Base-by-base conservation (phyloP, 2,888 invertebrate species). In the Pyrrhosoma nymphula region DNA sequence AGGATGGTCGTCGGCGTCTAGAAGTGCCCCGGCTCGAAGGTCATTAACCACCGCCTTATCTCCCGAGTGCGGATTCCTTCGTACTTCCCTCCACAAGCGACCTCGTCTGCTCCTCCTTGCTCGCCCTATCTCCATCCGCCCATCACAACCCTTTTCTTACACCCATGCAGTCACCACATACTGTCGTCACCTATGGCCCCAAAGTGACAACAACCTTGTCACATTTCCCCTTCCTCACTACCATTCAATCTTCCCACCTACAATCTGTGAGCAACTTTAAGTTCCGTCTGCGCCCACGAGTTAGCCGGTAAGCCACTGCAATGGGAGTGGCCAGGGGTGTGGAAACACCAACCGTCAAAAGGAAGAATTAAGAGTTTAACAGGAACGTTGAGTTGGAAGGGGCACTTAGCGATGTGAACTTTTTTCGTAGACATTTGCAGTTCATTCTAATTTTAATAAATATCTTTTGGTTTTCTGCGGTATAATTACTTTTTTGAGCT, bases 41-140 rank as follows among this genome's bases (percentile, higher is more conserved):
- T 69, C 93, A 93, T 93, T 93, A 93, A 93, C 63, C 93, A 93
- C 93, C 18, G n/a, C 69, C 63, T 69, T 93, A 93, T 93, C 93
- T 93, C 35, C 60, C 30, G 75, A 75, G 93, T 47, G 63, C 63
- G 91, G 23, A 91, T 91, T 63, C 93, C 39, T 47, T 16, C 55
- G 60, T 63, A 47, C 69, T 93, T 93, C 69, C 69, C 23, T 93
- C 63, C 93, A 8, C 39, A 4, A 35, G 39, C 14, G 47, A 82
- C 93, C 93, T 20, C 23, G 23, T 35, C 75, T n/a, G 10, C 93
- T 93, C 10, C 93, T 93, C 91, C 63, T 69, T 30, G 35, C 93
- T 18, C 35, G 63, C 26, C 93, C 69, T 91, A 91, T 47, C 93
- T 39, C 47, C 56, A 39, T 26, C 63, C 63, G n/a, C 12, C 69